Evolutionary conservation across 1,140 invertebrate genomes (phyloP).

Genomic region (Drosophila sechellia): DNA sequence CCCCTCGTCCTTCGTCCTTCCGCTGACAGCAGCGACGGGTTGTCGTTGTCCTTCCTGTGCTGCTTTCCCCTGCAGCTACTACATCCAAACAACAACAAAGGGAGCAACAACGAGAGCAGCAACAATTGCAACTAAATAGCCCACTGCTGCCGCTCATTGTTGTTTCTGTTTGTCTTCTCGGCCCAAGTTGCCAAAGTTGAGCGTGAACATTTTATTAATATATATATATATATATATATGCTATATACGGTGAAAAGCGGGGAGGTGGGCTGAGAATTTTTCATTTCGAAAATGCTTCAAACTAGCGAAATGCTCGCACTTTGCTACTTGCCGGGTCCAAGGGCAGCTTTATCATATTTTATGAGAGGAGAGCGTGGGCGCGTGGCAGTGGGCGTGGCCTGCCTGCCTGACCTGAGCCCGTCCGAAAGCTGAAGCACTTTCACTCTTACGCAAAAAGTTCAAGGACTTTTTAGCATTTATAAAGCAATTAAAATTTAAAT

Average conservation of each 20-base stretch:
- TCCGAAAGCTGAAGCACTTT: conserved; percentile 45
- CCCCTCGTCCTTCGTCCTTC: background rate
- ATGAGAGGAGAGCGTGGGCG: conserved; percentile 14
- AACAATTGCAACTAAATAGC: conserved; percentile 76
- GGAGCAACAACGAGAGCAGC: conserved; percentile 25
- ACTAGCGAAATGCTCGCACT: conserved; percentile 62
- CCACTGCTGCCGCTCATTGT: conserved; percentile 57
- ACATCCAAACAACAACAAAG: conserved; percentile 4
- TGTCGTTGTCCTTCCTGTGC: conserved; percentile 68
- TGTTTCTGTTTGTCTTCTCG: conserved; percentile 71
- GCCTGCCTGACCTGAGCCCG: conserved; percentile 3
- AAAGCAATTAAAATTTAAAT: conserved; percentile 85
- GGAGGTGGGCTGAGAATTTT: conserved; percentile 17
- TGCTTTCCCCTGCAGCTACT: conserved; percentile 49
- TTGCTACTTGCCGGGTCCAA: conserved; percentile 45
- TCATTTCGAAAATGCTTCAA: conserved; percentile 69
- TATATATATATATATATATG: conserved; percentile 42
- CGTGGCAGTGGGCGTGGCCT: conserved; percentile 2
- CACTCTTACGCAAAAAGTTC: conserved; percentile 77
- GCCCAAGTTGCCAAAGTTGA: conserved; percentile 62
- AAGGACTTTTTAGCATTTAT: conserved; percentile 84
- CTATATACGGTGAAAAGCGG: background rate
- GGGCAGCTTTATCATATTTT: conserved; percentile 70
- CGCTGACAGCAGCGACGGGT: conserved; percentile 25
- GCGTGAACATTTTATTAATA: conserved; percentile 81